These are phyloP conservation scores for Hipposideros armiger DNA, from an alignment of 2,113 vertebrate species.

Conservation along the genomic window DNA sequence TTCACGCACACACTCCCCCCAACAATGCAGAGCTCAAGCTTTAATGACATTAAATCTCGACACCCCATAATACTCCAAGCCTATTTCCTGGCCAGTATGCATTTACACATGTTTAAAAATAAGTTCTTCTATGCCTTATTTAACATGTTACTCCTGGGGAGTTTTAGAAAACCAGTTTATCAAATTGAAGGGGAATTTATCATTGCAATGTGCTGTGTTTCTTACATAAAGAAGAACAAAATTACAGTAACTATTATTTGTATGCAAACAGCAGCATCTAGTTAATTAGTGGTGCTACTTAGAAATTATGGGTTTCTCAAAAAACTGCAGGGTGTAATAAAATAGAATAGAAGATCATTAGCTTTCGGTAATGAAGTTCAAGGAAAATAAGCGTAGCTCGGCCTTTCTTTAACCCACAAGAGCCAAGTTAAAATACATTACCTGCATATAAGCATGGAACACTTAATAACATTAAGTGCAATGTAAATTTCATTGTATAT, in stretches of 20 bases:
- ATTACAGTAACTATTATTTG: slow-evolving; percentile 80
- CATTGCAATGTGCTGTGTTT: slow-evolving; percentile 13
- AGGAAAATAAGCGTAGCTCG: slow-evolving; percentile 65
- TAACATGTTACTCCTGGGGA: slow-evolving; percentile 6
- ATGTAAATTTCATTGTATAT: neutral
- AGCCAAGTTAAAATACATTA: slow-evolving; percentile 60
- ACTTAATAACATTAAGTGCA: neutral
- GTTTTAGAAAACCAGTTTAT: slow-evolving; percentile 51
- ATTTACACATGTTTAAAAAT: slow-evolving; percentile 7
- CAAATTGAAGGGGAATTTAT: slow-evolving; percentile 51
- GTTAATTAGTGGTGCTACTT: slow-evolving; percentile 83
- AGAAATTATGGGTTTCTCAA: slow-evolving; percentile 84
- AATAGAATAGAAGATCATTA: slow-evolving; percentile 80
- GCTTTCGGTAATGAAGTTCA: slow-evolving; percentile 75
- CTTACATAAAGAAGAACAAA: slow-evolving; percentile 72
- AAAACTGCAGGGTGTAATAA: slow-evolving; percentile 83
- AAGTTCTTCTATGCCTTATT: neutral
- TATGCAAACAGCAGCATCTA: slow-evolving; percentile 79
- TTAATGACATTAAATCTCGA: neutral
- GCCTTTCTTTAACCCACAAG: slow-evolving; percentile 49
- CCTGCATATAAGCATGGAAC: neutral
- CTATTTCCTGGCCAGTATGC: slow-evolving; percentile 8
- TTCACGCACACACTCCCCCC: rapidly evolving
- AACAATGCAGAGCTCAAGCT: neutral
- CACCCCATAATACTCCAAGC: neutral